Base-by-base conservation (phyloP, 2,797 vertebrate genomes). In the Phataginus tricuspis region DNA sequence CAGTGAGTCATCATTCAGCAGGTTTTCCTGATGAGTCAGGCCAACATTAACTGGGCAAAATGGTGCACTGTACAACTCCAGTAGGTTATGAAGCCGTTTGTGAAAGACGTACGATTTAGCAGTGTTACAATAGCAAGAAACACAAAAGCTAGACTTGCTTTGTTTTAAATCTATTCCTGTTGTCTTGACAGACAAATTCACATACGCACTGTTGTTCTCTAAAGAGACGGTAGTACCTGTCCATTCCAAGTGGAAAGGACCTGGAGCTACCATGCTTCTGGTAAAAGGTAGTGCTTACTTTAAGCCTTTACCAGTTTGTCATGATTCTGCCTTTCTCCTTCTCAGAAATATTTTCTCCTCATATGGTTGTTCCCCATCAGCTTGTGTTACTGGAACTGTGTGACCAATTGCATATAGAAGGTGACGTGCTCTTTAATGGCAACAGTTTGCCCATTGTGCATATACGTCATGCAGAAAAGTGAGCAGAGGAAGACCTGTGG, bases 381-480 rank as follows among this genome's bases (percentile, higher is more conserved):
- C 9, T 0, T 10, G 31, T 64, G 45, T 77, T 77, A 4, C 13
- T 31, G 57, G 11, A 25, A 42, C 49, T 72, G 45, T 19, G 3
- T 19, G 27, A 18, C 31, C 51, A 11, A 0, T 27, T 9, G 69
- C 77, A 0, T 7, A 10, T 13, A 15, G 71, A 51, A 13, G 18
- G 39, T 1, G 18, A 5, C 66, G 59, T n/a, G 37, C 14, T 77
- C 12, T 57, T 78, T 18, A 57, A 1, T n/a, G 55, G 25, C 93
- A 25, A 1, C 27, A 10, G 0, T 31, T 14, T 31, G 7, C 5
- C 2, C 34, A 2, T 42, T 0, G 16, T 18, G 27, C 68, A 23
- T 18, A 0, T 19, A 31, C 59, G 5, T 25, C 13, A 0, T 15
- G 34, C 61, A 49, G 37, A 31, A 59, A 14, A 3, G 39, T 14